Base-by-base conservation (phyloP, 2,113 vertebrate genomes). In the Gorilla gorilla region DNA sequence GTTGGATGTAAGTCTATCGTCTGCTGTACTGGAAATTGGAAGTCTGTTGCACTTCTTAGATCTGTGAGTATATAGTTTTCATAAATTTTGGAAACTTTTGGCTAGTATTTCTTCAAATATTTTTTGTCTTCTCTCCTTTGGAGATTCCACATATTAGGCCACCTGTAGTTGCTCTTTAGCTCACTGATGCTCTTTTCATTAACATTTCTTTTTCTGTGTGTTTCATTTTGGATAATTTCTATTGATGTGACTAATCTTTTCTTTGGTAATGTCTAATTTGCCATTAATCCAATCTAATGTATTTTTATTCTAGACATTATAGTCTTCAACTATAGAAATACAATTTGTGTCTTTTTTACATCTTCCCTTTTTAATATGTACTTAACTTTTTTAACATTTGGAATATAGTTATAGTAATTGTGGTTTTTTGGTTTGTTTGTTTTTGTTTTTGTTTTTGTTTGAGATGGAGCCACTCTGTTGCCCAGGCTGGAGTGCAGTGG, bases 361-460 rank as follows among this genome's bases (percentile, higher is more conserved):
- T 93, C 7, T 82, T 73, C 32, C 11, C 55, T 48, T 48, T 52
- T 22, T 48, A 32, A 50, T 64, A 18, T 93, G 78, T 89, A 57
- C 22, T 79, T 84, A 93, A 73, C 18, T 68, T 94, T 96, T 92
- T 96, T 50, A 92, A 94, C 8, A 40, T 82, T 89, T 70, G 52
- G 10, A 61, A 93, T 96, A 96, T 4, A 95, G 12, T 70, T 79
- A 80, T 1, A 83, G 43, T 61, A 73, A 64, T 64, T 59, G 57
- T 45, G 45, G 45, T 8, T 10, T 45, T 55, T n/a, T n/a, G n/a
- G 20, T 55, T 55, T 80, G 25, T 59, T 80, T 84, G 40, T 83
- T n/a, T 52, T 52, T 25, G 59, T 27, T 61, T 27, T 30, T 27
- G 25, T 61, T 61, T 32, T 64, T 64, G 27, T 64, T 64, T 64